Percentiles rank a stretch among this genome's conserved stretches.
Conservation (phyloP, 2,888 invertebrate genomes). For the Ichneumoninae sp. region DNA sequence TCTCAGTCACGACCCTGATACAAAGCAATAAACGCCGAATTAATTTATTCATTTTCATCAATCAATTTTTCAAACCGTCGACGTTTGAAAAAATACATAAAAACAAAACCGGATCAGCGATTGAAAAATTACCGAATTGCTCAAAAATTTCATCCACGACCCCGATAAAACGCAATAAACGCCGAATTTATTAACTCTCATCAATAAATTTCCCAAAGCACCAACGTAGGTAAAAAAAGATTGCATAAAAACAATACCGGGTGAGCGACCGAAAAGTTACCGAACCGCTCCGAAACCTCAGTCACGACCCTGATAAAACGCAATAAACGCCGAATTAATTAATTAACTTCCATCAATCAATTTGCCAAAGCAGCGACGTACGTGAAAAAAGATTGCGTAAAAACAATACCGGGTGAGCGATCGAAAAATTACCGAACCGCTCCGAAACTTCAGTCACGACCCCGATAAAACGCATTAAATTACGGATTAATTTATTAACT, state of each 20-base stretch:
- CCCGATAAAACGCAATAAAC: background rate
- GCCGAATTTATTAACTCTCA: background rate
- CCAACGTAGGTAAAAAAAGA: no score
- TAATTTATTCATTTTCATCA: background rate
- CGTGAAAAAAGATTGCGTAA: background rate
- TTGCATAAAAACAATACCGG: conserved; percentile 37
- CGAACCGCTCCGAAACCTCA: conserved; percentile 1
- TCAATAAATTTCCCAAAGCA: background rate
- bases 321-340: background rate
- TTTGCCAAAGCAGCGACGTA: background rate
- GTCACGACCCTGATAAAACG: background rate
- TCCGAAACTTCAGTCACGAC: background rate
- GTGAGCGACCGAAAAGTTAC: conserved; percentile 34
- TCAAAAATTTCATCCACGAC: background rate
- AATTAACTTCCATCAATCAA: background rate
- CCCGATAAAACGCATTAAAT: background rate
- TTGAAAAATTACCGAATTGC: conserved; percentile 1
- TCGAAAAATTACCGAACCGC: conserved; percentile 4
- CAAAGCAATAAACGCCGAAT: background rate
- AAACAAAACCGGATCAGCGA: conserved; percentile 50
- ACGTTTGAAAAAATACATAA: background rate
- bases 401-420: conserved; percentile 53
- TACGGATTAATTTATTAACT: background rate
- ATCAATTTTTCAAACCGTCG: background rate
- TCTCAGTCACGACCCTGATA: background rate